Base-by-base conservation (phyloP, 1,140 invertebrate genomes). In the Mactra quadrangularis region DNA sequence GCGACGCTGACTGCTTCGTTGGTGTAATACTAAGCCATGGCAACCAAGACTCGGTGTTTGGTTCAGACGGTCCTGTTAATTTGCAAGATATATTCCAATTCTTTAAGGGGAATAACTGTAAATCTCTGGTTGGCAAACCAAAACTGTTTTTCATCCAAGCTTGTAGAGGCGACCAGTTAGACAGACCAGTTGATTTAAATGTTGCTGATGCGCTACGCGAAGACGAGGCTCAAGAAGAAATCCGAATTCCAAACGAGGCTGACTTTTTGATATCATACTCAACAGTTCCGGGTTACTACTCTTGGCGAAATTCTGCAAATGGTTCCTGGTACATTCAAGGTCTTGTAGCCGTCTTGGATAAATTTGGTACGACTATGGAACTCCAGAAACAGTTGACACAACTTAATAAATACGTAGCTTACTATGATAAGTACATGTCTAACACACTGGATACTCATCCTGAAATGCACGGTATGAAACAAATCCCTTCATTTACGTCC, bases 111-210 rank as follows among this genome's bases (percentile, higher is more conserved):
- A 19, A 66, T 11, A 77, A 82, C 47, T 91, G 87, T 85, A 72
- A 55, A 25, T 60, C 70, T 25, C 74, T 92, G 15, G 68, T 59
- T 19, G 84, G 76, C 9, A 92, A 91, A 74, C 91, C 91, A 3
- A 92, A 92, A 77, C 77, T 92, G 38, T 92, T 92, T 70, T 82
- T 92, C 60, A 85, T 92, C 35, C 89, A 91, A 78, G 88, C 90
- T n/a, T 91, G 91, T 74, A 86, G 89, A 66, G 91, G 91, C 19
- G 70, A 85, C 31, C 27, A 75, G 11, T 60, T 64, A 27, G 75
- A 84, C 29, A 17, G 11, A 45, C 81, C 75, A 1, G 52, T 45
- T 17, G 27, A 41, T 52, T 1, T 74, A 15, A 75, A 74, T 60
- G 70, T 74, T 66, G 11, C 50, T 13, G 79, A 82, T 38, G 79